Conservation (phyloP, 2,113 vertebrate genomes). For the Phaetusa simplex region DNA sequence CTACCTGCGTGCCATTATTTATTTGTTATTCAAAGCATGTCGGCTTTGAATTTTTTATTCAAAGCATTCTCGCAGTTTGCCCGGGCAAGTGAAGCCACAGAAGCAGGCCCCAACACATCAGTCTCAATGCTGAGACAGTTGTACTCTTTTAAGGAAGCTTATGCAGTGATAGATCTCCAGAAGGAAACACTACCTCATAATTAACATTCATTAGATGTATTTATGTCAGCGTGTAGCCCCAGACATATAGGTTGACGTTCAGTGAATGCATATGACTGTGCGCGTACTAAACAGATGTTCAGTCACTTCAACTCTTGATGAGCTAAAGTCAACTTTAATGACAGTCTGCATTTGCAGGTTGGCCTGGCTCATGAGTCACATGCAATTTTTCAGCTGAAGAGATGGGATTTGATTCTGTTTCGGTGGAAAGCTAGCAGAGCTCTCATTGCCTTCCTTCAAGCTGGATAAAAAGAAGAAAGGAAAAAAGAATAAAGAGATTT, state of each 20-base stretch:
- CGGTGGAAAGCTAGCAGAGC: not conserved
- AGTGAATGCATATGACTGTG: not conserved
- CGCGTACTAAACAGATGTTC: not conserved
- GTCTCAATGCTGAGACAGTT: not conserved
- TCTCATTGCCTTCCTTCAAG: not conserved
- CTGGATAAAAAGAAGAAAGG: not conserved
- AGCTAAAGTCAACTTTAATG: not conserved
- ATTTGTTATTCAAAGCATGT: slow-evolving; percentile 27
- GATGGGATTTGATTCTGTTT: not conserved
- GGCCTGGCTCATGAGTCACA: not conserved
- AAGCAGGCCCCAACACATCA: slow-evolving; percentile 28
- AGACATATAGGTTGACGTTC: not conserved
- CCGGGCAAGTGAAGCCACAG: not conserved
- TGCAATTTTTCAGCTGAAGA: not conserved
- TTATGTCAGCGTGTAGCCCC: not conserved
- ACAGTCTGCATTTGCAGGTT: not conserved
- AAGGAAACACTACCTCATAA: not conserved
- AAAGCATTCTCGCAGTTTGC: slow-evolving; percentile 27
- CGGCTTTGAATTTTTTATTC: slow-evolving; percentile 27
- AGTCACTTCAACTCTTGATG: not conserved
- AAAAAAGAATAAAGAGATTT: not conserved
- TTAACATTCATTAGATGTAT: not conserved
- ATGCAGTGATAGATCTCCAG: not conserved
- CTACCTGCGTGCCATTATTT: not conserved
- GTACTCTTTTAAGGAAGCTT: slow-evolving; percentile 8